phyloP scores from a whole-genome alignment of 1,140 invertebrate genomes.

The Ctenoplectra terminalis region DNA sequence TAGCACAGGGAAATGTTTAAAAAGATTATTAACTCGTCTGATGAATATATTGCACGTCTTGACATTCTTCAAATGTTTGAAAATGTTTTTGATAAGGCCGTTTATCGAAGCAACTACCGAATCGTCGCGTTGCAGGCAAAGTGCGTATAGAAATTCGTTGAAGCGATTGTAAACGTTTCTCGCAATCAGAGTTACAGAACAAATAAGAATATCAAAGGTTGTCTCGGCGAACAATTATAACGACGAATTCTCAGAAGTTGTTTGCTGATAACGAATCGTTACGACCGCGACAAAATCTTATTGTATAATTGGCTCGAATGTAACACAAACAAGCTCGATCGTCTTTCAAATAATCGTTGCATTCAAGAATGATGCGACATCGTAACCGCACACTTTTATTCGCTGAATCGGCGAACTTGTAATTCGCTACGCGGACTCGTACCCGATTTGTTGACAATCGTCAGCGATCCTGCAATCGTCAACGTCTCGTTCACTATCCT shows the following conservation, averaged over 20 bases:
- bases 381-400: not conserved
- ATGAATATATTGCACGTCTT: too few relatives aligned
- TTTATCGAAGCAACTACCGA: not conserved
- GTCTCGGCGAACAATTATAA: not conserved
- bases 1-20: too few relatives aligned
- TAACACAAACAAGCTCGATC: not conserved
- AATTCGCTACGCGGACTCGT: not conserved
- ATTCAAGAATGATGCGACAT: not conserved
- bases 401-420: constrained; percentile 1
- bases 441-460: constrained; percentile 25
- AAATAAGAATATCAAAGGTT: not conserved
- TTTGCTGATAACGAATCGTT: not conserved
- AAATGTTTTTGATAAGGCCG: not conserved
- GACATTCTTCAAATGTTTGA: too few relatives aligned
- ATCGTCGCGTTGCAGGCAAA: not conserved
- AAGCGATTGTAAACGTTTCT: not conserved
- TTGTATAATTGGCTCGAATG: constrained; percentile 1
- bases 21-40: too few relatives aligned
- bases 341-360: not conserved
- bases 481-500: not conserved
- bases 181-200: too few relatives aligned
- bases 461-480: constrained; percentile 2
- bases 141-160: not conserved
- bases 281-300: too few relatives aligned
- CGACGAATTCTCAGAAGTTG: not conserved